Conservation (phyloP, 2,888 invertebrate genomes). For the Leptinotarsa tumamoca region DNA sequence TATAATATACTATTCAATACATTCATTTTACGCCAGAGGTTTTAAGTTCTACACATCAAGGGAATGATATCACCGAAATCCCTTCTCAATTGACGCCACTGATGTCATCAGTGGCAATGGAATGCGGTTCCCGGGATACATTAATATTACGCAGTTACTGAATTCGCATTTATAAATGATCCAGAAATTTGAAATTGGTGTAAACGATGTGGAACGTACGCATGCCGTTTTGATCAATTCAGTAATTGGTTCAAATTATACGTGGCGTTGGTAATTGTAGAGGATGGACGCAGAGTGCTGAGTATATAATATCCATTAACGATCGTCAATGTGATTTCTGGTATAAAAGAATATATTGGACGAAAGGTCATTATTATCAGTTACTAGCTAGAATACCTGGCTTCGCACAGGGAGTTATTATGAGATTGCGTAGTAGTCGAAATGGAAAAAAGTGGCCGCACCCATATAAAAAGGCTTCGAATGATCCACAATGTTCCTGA, state of each 20-base stretch:
- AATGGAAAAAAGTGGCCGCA: too few species aligned
- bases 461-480: too few species aligned
- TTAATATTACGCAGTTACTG: constrained; percentile 62
- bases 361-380: too few species aligned
- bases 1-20: too few species aligned
- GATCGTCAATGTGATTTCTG: too few species aligned
- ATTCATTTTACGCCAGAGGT: background rate
- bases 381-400: too few species aligned
- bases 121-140: constrained; percentile 48
- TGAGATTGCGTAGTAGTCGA: too few species aligned
- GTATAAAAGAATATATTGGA: too few species aligned
- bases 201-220: constrained; percentile 21
- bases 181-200: constrained; percentile 41
- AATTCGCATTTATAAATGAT: constrained; percentile 57
- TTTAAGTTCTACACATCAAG: background rate
- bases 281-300: background rate
- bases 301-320: too few species aligned
- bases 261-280: constrained; percentile 17
- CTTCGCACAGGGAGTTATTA: too few species aligned
- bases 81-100: constrained; percentile 22
- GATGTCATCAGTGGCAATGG: constrained; percentile 25
- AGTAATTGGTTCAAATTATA: constrained; percentile 27
- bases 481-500: too few species aligned
- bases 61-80: background rate
- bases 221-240: constrained; percentile 22